These are phyloP conservation scores for Muscicapa comitata DNA, from an alignment of 2,797 vertebrate genomes.

Conservation along the genomic window DNA sequence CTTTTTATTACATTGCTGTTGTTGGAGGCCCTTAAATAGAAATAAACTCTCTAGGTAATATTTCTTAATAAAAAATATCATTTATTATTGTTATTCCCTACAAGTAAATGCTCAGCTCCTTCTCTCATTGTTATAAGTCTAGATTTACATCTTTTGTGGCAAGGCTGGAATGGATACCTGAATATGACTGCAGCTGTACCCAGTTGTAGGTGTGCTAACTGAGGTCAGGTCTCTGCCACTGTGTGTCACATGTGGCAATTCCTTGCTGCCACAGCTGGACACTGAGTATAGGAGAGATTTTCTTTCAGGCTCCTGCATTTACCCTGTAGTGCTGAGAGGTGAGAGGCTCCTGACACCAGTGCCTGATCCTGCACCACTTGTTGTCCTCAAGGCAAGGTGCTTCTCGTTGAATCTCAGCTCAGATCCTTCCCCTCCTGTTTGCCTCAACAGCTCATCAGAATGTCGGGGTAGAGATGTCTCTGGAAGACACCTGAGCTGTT, in stretches of 20 bases:
- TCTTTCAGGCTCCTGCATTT: neutral
- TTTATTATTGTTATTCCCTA: conserved; percentile 63
- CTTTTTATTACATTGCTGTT: conserved; percentile 51
- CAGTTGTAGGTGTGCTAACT: neutral
- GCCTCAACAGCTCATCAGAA: neutral
- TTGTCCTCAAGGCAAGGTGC: neutral
- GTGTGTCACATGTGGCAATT: rapidly evolving
- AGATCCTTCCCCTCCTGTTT: neutral
- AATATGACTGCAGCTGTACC: neutral
- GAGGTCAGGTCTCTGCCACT: neutral
- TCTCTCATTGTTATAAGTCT: neutral
- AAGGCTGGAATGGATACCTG: neutral
- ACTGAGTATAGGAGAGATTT: neutral
- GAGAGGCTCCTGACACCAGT: neutral
- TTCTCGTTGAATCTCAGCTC: neutral
- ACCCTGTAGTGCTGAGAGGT: neutral
- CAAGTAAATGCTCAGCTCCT: conserved; percentile 18
- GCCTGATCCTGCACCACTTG: neutral
- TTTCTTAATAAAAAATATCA: conserved; percentile 71
- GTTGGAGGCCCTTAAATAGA: conserved; percentile 38
- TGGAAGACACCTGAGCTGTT: neutral
- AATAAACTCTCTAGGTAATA: conserved; percentile 49
- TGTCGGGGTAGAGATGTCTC: neutral
- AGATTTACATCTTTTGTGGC: neutral
- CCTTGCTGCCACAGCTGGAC: neutral